phyloP scores from a whole-genome alignment of 2,113 vertebrate species.

The Oriolus oriolus region DNA sequence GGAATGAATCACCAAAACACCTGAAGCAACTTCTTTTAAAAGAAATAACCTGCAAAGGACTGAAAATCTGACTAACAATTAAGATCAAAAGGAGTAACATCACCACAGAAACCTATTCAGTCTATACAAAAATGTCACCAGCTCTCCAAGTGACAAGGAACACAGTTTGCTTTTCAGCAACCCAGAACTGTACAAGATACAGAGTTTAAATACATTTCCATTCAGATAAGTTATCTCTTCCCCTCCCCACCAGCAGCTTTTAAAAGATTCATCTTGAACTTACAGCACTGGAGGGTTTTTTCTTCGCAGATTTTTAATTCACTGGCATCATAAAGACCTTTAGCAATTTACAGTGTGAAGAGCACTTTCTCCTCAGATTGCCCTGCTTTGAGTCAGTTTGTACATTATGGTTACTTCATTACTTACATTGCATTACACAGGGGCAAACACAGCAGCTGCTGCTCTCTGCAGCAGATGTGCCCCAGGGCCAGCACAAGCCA shows the following conservation, averaged over 20 bases:
- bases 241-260: slow-evolving; percentile 1
- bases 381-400: neutral
- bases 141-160: neutral
- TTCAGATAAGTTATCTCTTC: slow-evolving; percentile 27
- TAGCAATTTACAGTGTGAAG: slow-evolving; percentile 30
- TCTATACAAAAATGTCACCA: neutral
- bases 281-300: slow-evolving; percentile 2
- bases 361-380: neutral
- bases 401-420: neutral
- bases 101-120: neutral
- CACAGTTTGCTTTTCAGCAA: neutral
- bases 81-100: neutral
- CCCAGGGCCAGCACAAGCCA: neutral
- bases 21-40: neutral
- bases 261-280: slow-evolving; percentile 14
- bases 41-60: neutral
- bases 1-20: neutral
- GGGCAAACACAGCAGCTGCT: neutral
- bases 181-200: neutral
- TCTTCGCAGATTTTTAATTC: slow-evolving; percentile 39
- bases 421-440: slow-evolving; percentile 19
- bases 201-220: slow-evolving; percentile 18
- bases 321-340: slow-evolving; percentile 37
- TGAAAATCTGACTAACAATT: neutral
- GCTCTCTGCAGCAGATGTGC: neutral